Percentiles rank a stretch among this genome's conserved stretches.
These are phyloP conservation scores for Prunella fulvescens DNA, from an alignment of 2,113 vertebrate species.

Conservation along the genomic window DNA sequence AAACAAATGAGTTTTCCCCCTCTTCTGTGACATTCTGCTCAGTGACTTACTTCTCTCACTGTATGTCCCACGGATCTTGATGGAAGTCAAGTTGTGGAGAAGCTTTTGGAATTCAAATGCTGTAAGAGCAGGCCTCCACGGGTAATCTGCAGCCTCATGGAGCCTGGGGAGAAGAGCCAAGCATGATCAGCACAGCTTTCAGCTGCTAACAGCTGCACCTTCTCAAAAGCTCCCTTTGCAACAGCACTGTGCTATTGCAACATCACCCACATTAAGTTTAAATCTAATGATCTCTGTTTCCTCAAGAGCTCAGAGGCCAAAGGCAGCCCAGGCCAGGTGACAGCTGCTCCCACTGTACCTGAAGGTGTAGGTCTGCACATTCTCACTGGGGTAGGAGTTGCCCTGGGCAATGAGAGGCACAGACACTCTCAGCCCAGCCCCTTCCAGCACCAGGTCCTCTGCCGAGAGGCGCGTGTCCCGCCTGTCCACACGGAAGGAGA, in stretches of 20 bases:
- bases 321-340: background rate
- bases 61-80: conserved; percentile 95
- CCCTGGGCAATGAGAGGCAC: conserved; percentile 95
- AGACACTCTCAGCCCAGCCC: conserved; percentile 80
- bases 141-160: conserved; percentile 88
- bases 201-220: background rate
- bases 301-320: background rate
- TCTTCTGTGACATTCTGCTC: fast-evolving
- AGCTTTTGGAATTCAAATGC: conserved; percentile 94
- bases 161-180: conserved; percentile 73
- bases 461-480: conserved; percentile 89
- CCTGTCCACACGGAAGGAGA: conserved; percentile 88
- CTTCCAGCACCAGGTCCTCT: conserved; percentile 93
- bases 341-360: conserved; percentile 70
- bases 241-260: background rate
- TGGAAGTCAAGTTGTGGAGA: conserved; percentile 89
- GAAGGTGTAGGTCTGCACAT: conserved; percentile 82
- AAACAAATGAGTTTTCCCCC: background rate
- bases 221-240: background rate
- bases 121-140: conserved; percentile 86
- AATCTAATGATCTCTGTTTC: background rate
- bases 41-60: conserved; percentile 85
- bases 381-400: conserved; percentile 91
- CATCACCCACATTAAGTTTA: background rate
- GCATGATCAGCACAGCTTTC: background rate